Evolutionary conservation across 2,888 invertebrate genomes (phyloP).

Genomic region (Deilephila porcellus): DNA sequence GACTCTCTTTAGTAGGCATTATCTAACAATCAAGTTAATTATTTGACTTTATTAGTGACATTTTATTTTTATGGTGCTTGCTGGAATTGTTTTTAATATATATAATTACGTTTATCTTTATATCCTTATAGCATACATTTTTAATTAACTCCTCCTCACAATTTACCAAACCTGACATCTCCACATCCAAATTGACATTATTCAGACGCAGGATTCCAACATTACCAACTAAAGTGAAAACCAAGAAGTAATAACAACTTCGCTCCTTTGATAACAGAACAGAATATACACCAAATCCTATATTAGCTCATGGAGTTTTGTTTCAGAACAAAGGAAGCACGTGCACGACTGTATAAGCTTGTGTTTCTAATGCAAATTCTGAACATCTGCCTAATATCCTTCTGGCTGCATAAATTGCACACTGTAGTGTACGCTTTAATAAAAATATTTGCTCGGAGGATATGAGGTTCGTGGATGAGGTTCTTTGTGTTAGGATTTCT

Average conservation of each 20-base stretch:
- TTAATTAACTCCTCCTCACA: too few relatives aligned
- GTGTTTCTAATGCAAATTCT: constrained; percentile 28
- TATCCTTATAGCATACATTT: too few relatives aligned
- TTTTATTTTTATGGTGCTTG: too few relatives aligned
- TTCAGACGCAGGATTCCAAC: background rate
- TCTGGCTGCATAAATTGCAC: constrained; percentile 25
- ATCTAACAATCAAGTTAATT: too few relatives aligned
- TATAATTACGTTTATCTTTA: too few relatives aligned
- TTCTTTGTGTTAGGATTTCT: background rate
- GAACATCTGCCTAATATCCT: constrained; percentile 26
- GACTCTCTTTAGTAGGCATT: too few relatives aligned
- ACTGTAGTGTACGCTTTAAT: constrained; percentile 14
- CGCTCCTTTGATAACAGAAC: background rate
- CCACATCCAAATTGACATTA: background rate
- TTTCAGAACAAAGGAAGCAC: constrained; percentile 27
- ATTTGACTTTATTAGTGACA: too few relatives aligned
- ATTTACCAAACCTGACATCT: too few relatives aligned
- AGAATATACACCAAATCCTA: background rate
- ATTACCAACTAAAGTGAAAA: too few relatives aligned
- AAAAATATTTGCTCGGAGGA: constrained; percentile 23
- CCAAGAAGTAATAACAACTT: background rate
- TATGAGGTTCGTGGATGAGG: background rate
- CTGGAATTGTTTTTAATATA: too few relatives aligned
- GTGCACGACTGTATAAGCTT: background rate
- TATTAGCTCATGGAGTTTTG: constrained; percentile 7